These are phyloP conservation scores for Conopomorpha cramerella DNA, from an alignment of 1,140 invertebrate species.

Conservation along the genomic window DNA sequence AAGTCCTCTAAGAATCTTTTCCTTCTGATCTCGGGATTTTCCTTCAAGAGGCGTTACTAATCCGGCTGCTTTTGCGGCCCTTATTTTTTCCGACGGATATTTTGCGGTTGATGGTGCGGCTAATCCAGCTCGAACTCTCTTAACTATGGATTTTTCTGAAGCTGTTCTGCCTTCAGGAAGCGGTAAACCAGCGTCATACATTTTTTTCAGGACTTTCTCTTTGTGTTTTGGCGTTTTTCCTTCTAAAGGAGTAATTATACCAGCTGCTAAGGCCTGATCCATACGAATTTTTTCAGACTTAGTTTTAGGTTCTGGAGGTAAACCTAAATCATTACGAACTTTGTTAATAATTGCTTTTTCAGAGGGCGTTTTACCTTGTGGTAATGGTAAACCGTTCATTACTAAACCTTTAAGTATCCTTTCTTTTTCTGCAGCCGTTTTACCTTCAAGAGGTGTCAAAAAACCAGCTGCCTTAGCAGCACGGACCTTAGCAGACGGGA, in stretches of 20 bases:
- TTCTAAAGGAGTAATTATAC: conserved; percentile 4
- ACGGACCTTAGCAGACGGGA: too few species aligned
- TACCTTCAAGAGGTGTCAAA: conserved; percentile 19
- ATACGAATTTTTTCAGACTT: too few species aligned
- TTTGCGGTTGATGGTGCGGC: conserved; percentile 13
- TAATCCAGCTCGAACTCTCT: conserved; percentile 9
- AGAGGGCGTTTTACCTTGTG: conserved; percentile 13
- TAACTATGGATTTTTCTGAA: too few species aligned
- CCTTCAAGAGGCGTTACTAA: conserved; percentile 12
- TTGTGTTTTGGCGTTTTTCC: conserved; percentile 3
- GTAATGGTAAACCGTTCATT: conserved; percentile 15
- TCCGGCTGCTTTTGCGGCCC: conserved; percentile 9
- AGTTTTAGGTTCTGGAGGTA: too few species aligned
- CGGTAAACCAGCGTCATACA: too few species aligned
- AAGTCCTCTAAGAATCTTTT: conserved; percentile 15
- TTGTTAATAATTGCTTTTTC: conserved; percentile 10
- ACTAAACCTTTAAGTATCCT: conserved; percentile 18
- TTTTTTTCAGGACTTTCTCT: conserved; percentile 7
- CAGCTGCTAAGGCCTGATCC: too few species aligned
- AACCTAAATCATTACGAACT: too few species aligned
- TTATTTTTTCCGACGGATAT: conserved; percentile 7
- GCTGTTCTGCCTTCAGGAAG: too few species aligned
- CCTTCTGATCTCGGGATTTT: conserved; percentile 12
- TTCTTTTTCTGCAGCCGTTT: conserved; percentile 18
- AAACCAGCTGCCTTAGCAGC: too few species aligned